phyloP scores from a whole-genome alignment of 2,888 invertebrate genomes.

The Caenorhabditis sinica region DNA sequence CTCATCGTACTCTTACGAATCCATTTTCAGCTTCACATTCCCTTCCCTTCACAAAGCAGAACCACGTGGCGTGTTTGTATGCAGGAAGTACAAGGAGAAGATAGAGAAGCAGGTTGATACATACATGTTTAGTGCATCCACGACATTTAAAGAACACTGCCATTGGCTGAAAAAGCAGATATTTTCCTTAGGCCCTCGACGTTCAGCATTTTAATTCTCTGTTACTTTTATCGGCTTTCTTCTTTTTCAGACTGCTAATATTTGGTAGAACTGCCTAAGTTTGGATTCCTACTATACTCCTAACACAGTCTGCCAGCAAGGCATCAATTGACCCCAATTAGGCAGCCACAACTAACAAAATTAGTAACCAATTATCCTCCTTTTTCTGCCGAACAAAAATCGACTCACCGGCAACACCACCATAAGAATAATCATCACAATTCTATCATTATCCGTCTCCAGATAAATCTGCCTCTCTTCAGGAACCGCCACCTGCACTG shows the following conservation, averaged over 20 bases:
- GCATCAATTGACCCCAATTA: too few species aligned
- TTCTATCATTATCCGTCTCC: slow-evolving; percentile 57
- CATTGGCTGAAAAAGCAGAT: slow-evolving; percentile 50
- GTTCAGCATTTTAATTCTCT: too few species aligned
- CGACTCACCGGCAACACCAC: slow-evolving; percentile 53
- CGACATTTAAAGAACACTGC: slow-evolving; percentile 59
- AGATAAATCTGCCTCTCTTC: slow-evolving; percentile 22
- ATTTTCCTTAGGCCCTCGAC: too few species aligned
- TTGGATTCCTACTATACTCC: too few species aligned
- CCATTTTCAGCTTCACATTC: slow-evolving; percentile 47
- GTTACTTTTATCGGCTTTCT: too few species aligned
- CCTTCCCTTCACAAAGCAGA: slow-evolving; percentile 54
- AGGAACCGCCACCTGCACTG: slow-evolving; percentile 19
- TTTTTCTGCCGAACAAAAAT: not conserved
- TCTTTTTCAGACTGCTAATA: too few species aligned
- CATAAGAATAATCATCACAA: slow-evolving; percentile 45
- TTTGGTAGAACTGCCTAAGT: too few species aligned
- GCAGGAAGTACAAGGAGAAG: slow-evolving; percentile 57
- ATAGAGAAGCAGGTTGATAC: slow-evolving; percentile 47
- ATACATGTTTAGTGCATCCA: slow-evolving; percentile 53
- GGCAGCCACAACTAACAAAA: not conserved
- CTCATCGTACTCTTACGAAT: slow-evolving; percentile 31
- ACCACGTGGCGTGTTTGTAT: slow-evolving; percentile 59
- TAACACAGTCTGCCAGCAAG: too few species aligned
- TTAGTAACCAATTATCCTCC: not conserved